These are phyloP conservation scores for Lampris incognitus DNA, from an alignment of 2,113 vertebrate species.

Conservation along the genomic window DNA sequence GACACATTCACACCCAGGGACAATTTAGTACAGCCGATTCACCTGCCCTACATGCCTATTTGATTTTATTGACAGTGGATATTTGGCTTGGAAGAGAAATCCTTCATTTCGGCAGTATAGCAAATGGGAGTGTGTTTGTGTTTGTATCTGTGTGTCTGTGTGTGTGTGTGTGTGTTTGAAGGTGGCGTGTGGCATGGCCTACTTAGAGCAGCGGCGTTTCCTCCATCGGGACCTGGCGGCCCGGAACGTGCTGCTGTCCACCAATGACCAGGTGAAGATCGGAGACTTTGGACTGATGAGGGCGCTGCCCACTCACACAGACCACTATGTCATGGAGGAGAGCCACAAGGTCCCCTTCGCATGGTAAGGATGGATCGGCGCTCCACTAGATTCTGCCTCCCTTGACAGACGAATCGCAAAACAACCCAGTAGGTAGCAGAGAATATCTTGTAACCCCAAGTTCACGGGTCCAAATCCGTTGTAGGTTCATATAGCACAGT, in stretches of 20 bases:
- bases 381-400: no score
- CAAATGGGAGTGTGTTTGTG: neutral
- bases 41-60: no score
- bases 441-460: no score
- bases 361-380: slow-evolving; percentile 80
- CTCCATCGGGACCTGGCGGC: slow-evolving; percentile 96
- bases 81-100: no score
- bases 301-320: slow-evolving; percentile 94
- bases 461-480: no score
- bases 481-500: no score
- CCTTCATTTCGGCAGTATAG: no score
- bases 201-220: slow-evolving; percentile 95
- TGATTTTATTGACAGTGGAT: no score
- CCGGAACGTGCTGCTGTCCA: slow-evolving; percentile 94
- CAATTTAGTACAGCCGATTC: no score
- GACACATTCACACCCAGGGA: no score
- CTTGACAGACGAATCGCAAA: no score
- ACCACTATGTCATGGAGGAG: slow-evolving; percentile 98
- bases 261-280: slow-evolving; percentile 93
- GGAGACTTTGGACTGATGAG: slow-evolving; percentile 98
- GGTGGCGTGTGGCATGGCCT: slow-evolving; percentile 96
- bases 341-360: slow-evolving; percentile 99
- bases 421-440: no score
- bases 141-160: slow-evolving; percentile 9
- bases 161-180: slow-evolving; percentile 69